Conservation (phyloP, 2,113 vertebrate genomes). For the Eretmochelys imbricata region DNA sequence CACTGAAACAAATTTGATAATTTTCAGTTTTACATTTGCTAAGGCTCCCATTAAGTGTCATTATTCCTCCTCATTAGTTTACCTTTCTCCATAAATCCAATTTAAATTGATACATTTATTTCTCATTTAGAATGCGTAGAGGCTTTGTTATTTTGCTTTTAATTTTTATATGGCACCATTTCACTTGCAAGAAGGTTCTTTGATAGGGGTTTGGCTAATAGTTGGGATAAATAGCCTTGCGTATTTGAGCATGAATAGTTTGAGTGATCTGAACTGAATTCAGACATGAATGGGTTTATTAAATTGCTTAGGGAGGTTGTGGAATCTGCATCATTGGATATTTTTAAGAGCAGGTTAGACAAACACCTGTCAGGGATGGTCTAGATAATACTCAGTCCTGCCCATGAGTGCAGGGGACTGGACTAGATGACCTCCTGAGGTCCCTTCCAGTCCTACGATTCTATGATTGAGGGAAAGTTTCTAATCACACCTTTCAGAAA, state of each 20-base stretch:
- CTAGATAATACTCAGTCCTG: too few relatives aligned
- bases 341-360: too few relatives aligned
- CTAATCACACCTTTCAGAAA: neutral
- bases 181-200: neutral
- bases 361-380: too few relatives aligned
- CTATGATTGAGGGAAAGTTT: neutral
- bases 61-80: neutral
- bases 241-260: neutral
- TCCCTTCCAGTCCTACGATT: too few relatives aligned
- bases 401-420: too few relatives aligned
- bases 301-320: accelerated
- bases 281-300: accelerated
- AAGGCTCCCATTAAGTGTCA: neutral
- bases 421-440: too few relatives aligned
- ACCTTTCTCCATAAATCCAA: neutral
- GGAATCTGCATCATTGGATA: neutral
- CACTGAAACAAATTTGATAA: neutral
- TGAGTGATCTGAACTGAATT: accelerated
- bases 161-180: neutral
- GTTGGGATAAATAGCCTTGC: accelerated
- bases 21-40: neutral
- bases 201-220: neutral
- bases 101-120: neutral
- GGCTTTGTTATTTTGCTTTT: neutral
- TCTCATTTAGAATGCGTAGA: neutral